Evolutionary conservation across 2,888 invertebrate genomes (phyloP), one percentile per base, ranked within the genome.

Genomic region (Netelia virgata): DNA sequence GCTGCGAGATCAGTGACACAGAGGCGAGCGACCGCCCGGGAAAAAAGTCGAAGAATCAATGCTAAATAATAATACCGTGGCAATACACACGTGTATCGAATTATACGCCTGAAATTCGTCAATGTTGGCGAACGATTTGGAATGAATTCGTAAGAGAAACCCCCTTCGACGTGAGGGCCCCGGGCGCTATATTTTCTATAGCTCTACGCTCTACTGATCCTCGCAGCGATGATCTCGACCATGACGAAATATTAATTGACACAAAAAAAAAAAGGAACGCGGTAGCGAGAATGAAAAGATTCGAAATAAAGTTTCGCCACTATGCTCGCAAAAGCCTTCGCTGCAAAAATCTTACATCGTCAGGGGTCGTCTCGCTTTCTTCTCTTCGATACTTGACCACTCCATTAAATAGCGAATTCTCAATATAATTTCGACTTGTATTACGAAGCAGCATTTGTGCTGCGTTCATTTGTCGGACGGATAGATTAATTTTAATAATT

Each of bases 231-330:
- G 16, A 84, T 88, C 87, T 83, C 89, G 89, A 89, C 89, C 90
- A 86, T 91, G 88, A 91, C 90, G 90, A 91, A 92, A 91, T 92
- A 91, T 91, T 92, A 91, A 92, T 92, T 91, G 91, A 90, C 88
- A 89, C 87, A 90, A 91, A 91, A 90, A 23, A 90, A 23, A 23
- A 92, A 80, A 80, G 55, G 68, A 81, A 61, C 47, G 66, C 41
- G 53, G 66, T 50, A 53, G 74, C 50, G 36, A 50, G 64, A 41
- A 41, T 16, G 23, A 41, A 64, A 69, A 53, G 43, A 55, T 72
- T 66, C 53, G 36, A 18, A 76, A 61, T 18, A 69, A 55, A 16
- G 36, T 50, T 28, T 53, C 57, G 69, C 53, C 69, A 11, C 69
- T n/a, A 53, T 53, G 16, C 6, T 16, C 53, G 14, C 53, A 53